These are phyloP conservation scores for Hypomesus transpacificus DNA, from an alignment of 2,113 vertebrate species.

Conservation along the genomic window DNA sequence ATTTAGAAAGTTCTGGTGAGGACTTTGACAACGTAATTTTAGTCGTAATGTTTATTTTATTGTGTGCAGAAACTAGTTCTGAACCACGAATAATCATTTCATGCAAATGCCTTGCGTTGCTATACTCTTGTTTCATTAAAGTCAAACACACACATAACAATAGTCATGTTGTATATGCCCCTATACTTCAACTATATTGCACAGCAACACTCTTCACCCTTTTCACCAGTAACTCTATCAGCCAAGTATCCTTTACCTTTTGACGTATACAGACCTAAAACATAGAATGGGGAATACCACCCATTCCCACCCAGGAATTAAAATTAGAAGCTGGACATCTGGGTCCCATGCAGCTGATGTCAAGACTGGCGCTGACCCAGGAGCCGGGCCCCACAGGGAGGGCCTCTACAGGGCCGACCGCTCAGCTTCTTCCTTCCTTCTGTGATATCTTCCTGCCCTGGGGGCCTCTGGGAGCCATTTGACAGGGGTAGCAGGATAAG, in stretches of 20 bases:
- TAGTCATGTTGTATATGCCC: no score
- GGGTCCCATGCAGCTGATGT: slow-evolving; percentile 74
- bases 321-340: slow-evolving; percentile 47
- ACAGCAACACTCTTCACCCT: background rate
- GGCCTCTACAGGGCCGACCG: slow-evolving; percentile 56
- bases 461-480: slow-evolving; percentile 70
- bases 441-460: slow-evolving; percentile 89
- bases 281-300: background rate
- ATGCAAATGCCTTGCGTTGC: background rate
- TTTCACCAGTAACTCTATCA: background rate
- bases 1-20: slow-evolving; percentile 18
- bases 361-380: slow-evolving; percentile 79
- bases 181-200: no score
- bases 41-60: slow-evolving; percentile 2
- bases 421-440: slow-evolving; percentile 81
- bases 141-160: background rate
- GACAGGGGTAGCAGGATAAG: slow-evolving; percentile 57
- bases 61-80: background rate
- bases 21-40: slow-evolving; percentile 46
- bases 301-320: slow-evolving; percentile 39
- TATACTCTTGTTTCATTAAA: background rate
- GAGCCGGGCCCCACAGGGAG: slow-evolving; percentile 75
- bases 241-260: background rate
- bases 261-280: background rate
- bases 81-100: no score